Evolutionary conservation across 2,113 vertebrate species (phyloP).

Genomic region (Nerophis ophidion): DNA sequence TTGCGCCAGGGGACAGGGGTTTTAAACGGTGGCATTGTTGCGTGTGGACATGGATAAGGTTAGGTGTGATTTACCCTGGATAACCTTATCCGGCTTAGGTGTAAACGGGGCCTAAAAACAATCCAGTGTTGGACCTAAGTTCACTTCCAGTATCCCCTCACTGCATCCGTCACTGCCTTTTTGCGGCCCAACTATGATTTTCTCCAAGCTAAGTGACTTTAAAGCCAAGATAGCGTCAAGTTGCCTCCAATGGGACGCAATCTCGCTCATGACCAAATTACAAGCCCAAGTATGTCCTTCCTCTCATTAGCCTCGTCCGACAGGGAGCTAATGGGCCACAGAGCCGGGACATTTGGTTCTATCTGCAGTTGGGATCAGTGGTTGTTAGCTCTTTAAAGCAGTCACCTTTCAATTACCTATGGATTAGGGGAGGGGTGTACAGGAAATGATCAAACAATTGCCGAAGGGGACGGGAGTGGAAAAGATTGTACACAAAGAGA

Average conservation of each 20-base stretch:
- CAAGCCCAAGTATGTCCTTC: constrained; percentile 31
- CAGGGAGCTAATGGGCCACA: constrained; percentile 42
- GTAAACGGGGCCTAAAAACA: background rate
- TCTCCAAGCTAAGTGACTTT: constrained; percentile 25
- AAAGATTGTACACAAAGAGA: background rate
- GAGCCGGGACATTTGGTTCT: constrained; percentile 25
- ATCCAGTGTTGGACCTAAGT: constrained; percentile 2
- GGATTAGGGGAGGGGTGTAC: constrained; percentile 25
- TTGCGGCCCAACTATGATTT: constrained; percentile 42
- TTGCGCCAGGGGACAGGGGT: too few relatives aligned
- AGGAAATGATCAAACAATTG: constrained; percentile 24
- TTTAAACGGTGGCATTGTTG: too few relatives aligned
- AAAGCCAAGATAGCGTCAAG: constrained; percentile 31
- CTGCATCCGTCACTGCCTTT: constrained; percentile 43
- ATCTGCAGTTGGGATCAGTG: constrained; percentile 46
- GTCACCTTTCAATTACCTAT: constrained; percentile 20
- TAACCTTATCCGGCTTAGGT: too few relatives aligned
- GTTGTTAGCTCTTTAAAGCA: constrained; percentile 33
- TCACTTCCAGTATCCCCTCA: constrained; percentile 16
- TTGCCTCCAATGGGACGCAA: constrained; percentile 26
- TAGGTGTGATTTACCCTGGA: too few relatives aligned
- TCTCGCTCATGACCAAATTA: constrained; percentile 53
- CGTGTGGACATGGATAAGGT: too few relatives aligned
- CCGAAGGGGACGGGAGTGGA: constrained; percentile 1
- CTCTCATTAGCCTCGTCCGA: constrained; percentile 37